These are phyloP conservation scores for Hydra vulgaris DNA, from an alignment of 30 jellyfish, hydroid and myxozoan genomes.

Conservation along the genomic window DNA sequence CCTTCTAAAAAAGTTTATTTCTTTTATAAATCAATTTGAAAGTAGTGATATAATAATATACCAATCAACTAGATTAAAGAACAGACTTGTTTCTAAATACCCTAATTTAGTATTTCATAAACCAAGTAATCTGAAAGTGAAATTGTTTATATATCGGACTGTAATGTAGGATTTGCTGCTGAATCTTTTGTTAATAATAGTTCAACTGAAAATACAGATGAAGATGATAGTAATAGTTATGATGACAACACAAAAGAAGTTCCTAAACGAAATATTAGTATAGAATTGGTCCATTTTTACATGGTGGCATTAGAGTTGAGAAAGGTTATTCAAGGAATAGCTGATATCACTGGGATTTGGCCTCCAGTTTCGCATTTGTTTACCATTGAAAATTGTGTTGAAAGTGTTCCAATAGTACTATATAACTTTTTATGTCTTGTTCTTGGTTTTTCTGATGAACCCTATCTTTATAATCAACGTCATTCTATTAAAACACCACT, in stretches of 20 bases:
- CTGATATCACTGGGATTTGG: slow-evolving; percentile 35
- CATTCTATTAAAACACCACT: slow-evolving; percentile 5
- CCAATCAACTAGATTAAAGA: slow-evolving; percentile 44
- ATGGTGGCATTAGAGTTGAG: slow-evolving; percentile 34
- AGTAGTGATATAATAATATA: slow-evolving; percentile 14
- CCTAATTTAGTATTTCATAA: slow-evolving; percentile 38
- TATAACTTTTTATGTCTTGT: slow-evolving; percentile 32
- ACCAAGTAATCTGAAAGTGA: slow-evolving; percentile 32
- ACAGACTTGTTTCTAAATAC: slow-evolving; percentile 30
- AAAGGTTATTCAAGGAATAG: slow-evolving; percentile 25
- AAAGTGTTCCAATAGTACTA: slow-evolving; percentile 18
- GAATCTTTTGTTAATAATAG: slow-evolving; percentile 28
- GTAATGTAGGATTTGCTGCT: slow-evolving; percentile 32
- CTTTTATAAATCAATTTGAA: slow-evolving; percentile 17
- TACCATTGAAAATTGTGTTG: slow-evolving; percentile 1
- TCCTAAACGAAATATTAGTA: slow-evolving; percentile 10
- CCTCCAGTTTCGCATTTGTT: slow-evolving; percentile 45
- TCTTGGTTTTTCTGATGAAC: slow-evolving; percentile 40
- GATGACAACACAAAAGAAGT: slow-evolving; percentile 1
- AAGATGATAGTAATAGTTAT: slow-evolving; percentile 11
- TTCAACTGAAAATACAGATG: slow-evolving; percentile 17
- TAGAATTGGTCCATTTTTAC: slow-evolving; percentile 23
- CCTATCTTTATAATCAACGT: slow-evolving; percentile 22
- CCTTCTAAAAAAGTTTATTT: slow-evolving; percentile 32
- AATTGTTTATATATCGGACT: slow-evolving; percentile 30